Percentiles rank a stretch among this genome's conserved stretches.
These are phyloP conservation scores for Epizoanthus scotinus DNA, from an alignment of 92 coral and sea anemone genomes.

Conservation along the genomic window DNA sequence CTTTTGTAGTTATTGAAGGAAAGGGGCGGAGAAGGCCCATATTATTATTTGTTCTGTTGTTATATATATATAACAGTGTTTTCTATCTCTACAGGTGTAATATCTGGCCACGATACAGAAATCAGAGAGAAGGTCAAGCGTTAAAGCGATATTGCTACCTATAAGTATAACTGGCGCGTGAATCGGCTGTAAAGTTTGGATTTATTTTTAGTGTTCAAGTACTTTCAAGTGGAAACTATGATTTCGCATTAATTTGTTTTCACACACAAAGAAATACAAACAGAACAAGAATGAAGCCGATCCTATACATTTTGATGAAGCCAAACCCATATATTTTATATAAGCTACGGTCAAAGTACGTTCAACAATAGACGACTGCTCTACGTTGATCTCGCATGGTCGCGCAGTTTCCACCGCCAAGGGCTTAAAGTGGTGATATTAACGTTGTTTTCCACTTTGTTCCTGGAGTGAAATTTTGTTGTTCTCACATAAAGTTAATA, in stretches of 20 bases:
- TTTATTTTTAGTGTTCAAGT: slow-evolving; percentile 16
- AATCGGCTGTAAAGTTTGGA: slow-evolving; percentile 17
- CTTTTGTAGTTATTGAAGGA: background rate
- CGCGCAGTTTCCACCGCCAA: slow-evolving; percentile 12
- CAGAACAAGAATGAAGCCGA: slow-evolving; percentile 15
- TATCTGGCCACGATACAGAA: background rate
- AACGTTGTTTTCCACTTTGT: background rate
- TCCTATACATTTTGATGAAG: background rate
- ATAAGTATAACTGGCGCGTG: slow-evolving; percentile 18
- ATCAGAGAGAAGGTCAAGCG: slow-evolving; percentile 5
- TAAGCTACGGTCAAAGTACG: background rate
- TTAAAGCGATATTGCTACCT: slow-evolving; percentile 31
- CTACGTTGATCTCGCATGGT: slow-evolving; percentile 5
- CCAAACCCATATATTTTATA: too few species aligned
- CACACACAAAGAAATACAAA: background rate
- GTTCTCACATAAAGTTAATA: background rate
- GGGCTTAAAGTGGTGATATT: slow-evolving; percentile 2
- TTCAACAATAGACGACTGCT: background rate
- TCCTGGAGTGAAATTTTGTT: background rate
- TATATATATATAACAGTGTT: slow-evolving; percentile 2
- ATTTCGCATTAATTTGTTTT: slow-evolving; percentile 26
- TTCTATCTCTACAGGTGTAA: slow-evolving; percentile 6
- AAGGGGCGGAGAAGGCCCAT: slow-evolving; percentile 31
- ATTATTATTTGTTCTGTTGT: slow-evolving; percentile 12
- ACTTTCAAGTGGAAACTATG: slow-evolving; percentile 4